A percentile compares a stretch with the other conserved stretches of the same genome.
These are phyloP conservation scores for Drosophila rhopaloa DNA, from an alignment of 1,140 invertebrate species.

Conservation along the genomic window DNA sequence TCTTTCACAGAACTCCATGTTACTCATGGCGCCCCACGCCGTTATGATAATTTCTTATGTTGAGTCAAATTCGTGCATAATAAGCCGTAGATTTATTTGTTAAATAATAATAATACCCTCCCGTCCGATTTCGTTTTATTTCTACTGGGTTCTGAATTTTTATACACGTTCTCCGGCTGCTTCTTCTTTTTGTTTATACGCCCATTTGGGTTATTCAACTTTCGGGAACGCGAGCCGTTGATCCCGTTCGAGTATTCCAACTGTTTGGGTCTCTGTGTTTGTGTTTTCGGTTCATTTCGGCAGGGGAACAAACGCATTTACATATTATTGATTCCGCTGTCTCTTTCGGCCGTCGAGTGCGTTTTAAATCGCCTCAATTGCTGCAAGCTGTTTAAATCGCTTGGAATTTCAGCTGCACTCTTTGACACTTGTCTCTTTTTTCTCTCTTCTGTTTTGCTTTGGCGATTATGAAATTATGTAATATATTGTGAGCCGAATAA, in stretches of 20 bases:
- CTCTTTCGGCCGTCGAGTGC: neutral
- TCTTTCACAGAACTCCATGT: constrained; percentile 23
- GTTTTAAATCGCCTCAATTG: constrained; percentile 63
- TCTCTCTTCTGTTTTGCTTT: constrained; percentile 4
- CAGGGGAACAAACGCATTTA: constrained; percentile 77
- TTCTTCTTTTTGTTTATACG: constrained; percentile 64
- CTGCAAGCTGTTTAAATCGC: constrained; percentile 52
- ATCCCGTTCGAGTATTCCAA: constrained; percentile 76
- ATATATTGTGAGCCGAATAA: constrained; percentile 46
- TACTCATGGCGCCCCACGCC: constrained; percentile 35
- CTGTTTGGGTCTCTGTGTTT: constrained; percentile 46
- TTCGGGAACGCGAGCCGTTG: constrained; percentile 76
- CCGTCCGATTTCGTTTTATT: neutral
- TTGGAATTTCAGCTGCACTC: constrained; percentile 64
- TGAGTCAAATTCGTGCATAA: constrained; percentile 54
- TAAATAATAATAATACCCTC: constrained; percentile 6
- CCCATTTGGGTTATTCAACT: constrained; percentile 81
- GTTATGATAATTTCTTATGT: constrained; percentile 20
- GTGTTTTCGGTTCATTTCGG: constrained; percentile 57
- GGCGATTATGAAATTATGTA: constrained; percentile 60
- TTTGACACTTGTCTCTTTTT: constrained; percentile 36
- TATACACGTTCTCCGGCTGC: constrained; percentile 2
- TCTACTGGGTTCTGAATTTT: constrained; percentile 21
- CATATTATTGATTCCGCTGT: constrained; percentile 55
- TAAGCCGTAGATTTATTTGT: constrained; percentile 39